Percentiles rank a stretch among this genome's conserved stretches.
Conservation (phyloP, 2,113 vertebrate genomes). For the Gallinago paraguaiae region DNA sequence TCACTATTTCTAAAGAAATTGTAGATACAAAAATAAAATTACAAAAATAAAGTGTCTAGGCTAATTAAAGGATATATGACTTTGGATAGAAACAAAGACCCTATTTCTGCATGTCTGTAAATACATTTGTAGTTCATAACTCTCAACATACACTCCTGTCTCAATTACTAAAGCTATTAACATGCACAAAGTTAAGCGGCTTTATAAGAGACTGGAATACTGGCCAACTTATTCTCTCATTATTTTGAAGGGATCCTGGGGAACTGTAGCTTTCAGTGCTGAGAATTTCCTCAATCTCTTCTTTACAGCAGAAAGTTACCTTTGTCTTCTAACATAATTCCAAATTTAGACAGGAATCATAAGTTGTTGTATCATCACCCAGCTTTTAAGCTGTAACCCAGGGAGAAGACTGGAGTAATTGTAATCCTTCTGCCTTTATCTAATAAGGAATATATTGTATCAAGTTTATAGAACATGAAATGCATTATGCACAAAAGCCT, state of each 20-base stretch:
- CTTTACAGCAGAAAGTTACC: not conserved
- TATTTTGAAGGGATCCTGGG: not conserved
- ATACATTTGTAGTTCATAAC: not conserved
- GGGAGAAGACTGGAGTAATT: slow-evolving; percentile 3
- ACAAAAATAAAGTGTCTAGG: not conserved
- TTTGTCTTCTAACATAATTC: not conserved
- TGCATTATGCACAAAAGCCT: slow-evolving; percentile 42
- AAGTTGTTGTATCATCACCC: not conserved
- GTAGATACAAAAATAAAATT: not conserved
- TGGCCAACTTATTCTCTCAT: not conserved
- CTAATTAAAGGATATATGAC: not conserved
- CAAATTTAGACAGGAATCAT: not conserved
- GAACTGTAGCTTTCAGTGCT: not conserved
- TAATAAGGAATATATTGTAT: not conserved
- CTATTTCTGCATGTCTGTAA: not conserved
- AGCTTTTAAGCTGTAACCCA: not conserved
- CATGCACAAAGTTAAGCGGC: not conserved
- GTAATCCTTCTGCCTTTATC: not conserved
- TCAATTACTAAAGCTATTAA: not conserved
- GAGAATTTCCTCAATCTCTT: not conserved
- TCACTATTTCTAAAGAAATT: not conserved
- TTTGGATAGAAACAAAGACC: not conserved
- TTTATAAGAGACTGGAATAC: not conserved
- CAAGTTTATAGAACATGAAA: slow-evolving; percentile 43
- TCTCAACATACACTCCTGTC: not conserved